Conservation (phyloP, 1,140 invertebrate genomes). For the Druon quercuslanigerum region DNA sequence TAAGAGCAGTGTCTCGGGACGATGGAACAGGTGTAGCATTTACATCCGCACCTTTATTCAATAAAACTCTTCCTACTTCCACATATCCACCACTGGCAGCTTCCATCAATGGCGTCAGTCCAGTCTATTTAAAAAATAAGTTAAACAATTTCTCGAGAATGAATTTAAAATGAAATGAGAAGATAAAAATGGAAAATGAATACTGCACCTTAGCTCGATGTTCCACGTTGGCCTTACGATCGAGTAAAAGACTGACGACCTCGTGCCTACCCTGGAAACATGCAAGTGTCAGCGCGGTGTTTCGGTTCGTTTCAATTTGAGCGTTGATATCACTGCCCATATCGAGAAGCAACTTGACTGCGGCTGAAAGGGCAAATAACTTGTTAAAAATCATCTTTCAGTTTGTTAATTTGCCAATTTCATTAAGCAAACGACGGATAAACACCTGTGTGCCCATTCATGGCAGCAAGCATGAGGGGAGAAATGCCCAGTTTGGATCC, state of each 20-base stretch:
- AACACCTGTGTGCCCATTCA: slow-evolving; percentile 96
- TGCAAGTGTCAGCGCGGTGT: slow-evolving; percentile 98
- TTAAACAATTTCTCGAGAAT: not conserved
- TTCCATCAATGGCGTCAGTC: slow-evolving; percentile 99
- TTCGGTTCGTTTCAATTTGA: slow-evolving; percentile 99
- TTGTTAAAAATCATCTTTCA: slow-evolving; percentile 7
- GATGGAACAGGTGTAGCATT: slow-evolving; percentile 99
- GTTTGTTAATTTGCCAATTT: slow-evolving; percentile 12
- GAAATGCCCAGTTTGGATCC: slow-evolving; percentile 98
- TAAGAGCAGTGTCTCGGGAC: slow-evolving; percentile 97
- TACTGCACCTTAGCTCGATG: slow-evolving; percentile 92
- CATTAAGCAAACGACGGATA: slow-evolving; percentile 10
- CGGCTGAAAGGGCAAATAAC: slow-evolving; percentile 75
- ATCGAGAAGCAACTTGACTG: slow-evolving; percentile 93
- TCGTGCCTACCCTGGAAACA: slow-evolving; percentile 99
- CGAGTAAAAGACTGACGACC: slow-evolving; percentile 95
- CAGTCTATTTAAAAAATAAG: slow-evolving; percentile 80
- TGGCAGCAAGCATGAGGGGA: slow-evolving; percentile 98
- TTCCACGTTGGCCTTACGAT: slow-evolving; percentile 98
- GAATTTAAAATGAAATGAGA: no score
- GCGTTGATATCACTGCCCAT: slow-evolving; percentile 99
- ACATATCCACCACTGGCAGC: slow-evolving; percentile 99
- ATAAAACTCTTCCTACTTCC: slow-evolving; percentile 95
- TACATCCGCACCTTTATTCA: slow-evolving; percentile 98
- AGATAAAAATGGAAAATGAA: no score